These are phyloP conservation scores for Cephus runcator DNA, from an alignment of 2,888 invertebrate species.

Conservation along the genomic window DNA sequence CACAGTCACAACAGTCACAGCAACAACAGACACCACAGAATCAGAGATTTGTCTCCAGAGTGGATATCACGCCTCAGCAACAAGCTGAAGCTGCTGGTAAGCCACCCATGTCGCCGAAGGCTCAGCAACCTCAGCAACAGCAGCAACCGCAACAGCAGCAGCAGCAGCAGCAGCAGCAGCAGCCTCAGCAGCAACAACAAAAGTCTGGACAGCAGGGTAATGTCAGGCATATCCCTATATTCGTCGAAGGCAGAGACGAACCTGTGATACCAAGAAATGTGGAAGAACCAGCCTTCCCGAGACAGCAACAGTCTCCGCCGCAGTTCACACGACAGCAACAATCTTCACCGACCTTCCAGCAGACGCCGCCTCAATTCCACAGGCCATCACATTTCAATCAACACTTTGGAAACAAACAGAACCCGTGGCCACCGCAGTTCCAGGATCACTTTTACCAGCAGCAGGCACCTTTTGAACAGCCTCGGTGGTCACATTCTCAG, in stretches of 20 bases:
- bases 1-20: slow-evolving; percentile 53
- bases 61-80: slow-evolving; percentile 59
- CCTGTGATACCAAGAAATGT: slow-evolving; percentile 77
- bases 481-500: slow-evolving; percentile 19
- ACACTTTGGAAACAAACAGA: slow-evolving; percentile 61
- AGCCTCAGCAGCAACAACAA: slow-evolving; percentile 30
- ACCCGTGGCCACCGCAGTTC: slow-evolving; percentile 67
- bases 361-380: slow-evolving; percentile 47
- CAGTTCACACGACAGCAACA: slow-evolving; percentile 34
- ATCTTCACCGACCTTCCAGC: slow-evolving; percentile 5
- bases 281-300: slow-evolving; percentile 62
- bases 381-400: slow-evolving; percentile 65
- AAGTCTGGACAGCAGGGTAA: slow-evolving; percentile 64
- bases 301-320: slow-evolving; percentile 49
- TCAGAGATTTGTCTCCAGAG: slow-evolving; percentile 51
- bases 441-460: slow-evolving; percentile 66
- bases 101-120: slow-evolving; percentile 27
- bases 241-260: slow-evolving; percentile 86
- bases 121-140: slow-evolving; percentile 43
- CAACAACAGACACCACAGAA: slow-evolving; percentile 52
- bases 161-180: slow-evolving; percentile 44
- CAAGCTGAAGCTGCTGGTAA: slow-evolving; percentile 35
- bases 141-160: slow-evolving; percentile 45
- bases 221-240: slow-evolving; percentile 87
- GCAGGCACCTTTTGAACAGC: slow-evolving; percentile 63